phyloP scores from a whole-genome alignment of 2,113 vertebrate species.

The Erinaceus europaeus region DNA sequence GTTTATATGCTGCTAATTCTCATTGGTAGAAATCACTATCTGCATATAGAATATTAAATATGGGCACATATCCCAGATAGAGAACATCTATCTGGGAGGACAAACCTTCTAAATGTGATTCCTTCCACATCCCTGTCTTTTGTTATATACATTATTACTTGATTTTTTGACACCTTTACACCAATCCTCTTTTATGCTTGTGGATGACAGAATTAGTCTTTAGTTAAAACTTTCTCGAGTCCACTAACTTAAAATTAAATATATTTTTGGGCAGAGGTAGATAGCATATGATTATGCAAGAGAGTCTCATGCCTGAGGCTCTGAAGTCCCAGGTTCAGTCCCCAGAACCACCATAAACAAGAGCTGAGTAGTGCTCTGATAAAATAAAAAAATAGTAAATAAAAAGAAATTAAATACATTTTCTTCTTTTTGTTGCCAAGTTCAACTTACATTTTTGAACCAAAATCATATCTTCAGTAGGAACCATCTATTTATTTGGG shows the following conservation, averaged over 20 bases:
- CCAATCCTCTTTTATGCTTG: neutral
- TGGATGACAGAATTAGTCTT: conserved; percentile 17
- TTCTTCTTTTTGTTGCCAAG: conserved; percentile 25
- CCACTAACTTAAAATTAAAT: too few relatives aligned
- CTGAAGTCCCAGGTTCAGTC: too few relatives aligned
- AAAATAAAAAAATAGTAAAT: too few relatives aligned
- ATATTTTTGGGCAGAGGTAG: too few relatives aligned
- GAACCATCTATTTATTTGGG: conserved; percentile 17
- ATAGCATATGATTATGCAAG: too few relatives aligned
- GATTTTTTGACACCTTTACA: conserved; percentile 33
- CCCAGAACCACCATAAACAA: too few relatives aligned
- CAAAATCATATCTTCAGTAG: neutral
- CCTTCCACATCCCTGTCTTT: conserved; percentile 26
- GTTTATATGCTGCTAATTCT: conserved; percentile 38
- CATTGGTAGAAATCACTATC: conserved; percentile 40
- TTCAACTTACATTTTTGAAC: conserved; percentile 36
- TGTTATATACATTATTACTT: conserved; percentile 40
- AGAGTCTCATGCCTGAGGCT: too few relatives aligned
- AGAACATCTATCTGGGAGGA: conserved; percentile 37
- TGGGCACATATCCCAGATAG: too few relatives aligned
- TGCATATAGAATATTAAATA: conserved; percentile 42
- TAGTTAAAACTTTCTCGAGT: neutral
- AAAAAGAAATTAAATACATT: conserved; percentile 49
- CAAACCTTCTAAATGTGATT: conserved; percentile 27
- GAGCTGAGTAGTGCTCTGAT: too few relatives aligned